Evolutionary conservation across 2,888 invertebrate genomes (phyloP).

Genomic region (Scaptomyza flava): DNA sequence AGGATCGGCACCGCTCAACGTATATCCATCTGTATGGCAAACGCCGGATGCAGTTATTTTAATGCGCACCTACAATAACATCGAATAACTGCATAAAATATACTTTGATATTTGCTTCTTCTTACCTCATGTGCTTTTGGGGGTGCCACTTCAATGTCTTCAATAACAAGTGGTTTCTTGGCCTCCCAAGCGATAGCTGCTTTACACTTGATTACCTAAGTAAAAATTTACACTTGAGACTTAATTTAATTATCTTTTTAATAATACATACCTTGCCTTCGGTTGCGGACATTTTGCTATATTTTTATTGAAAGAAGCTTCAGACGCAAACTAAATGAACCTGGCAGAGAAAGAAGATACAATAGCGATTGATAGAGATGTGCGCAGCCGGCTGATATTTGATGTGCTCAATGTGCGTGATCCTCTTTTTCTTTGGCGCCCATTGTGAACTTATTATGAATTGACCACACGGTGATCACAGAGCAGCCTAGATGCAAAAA

Average conservation of each 20-base stretch:
- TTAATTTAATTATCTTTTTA: background rate
- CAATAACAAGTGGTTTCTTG: conserved; percentile 94
- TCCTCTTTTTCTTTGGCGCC: conserved; percentile 14
- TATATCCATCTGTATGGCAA: conserved; percentile 97
- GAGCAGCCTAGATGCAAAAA: too few relatives aligned
- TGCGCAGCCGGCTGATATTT: conserved; percentile 8
- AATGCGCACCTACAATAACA: conserved; percentile 85
- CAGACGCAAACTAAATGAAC: conserved; percentile 11
- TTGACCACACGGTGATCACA: too few relatives aligned
- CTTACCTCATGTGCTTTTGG: conserved; percentile 96
- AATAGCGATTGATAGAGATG: conserved; percentile 30
- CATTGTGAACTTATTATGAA: conserved; percentile 18
- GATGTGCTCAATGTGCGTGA: background rate
- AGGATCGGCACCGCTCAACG: conserved; percentile 93
- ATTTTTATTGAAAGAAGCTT: conserved; percentile 28
- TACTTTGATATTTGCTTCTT: conserved; percentile 26
- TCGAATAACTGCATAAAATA: background rate
- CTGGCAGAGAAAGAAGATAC: conserved; percentile 8
- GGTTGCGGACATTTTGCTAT: conserved; percentile 64
- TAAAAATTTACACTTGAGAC: background rate
- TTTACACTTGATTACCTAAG: conserved; percentile 92
- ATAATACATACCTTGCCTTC: conserved; percentile 70
- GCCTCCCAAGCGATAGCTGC: conserved; percentile 99
- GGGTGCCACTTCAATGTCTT: conserved; percentile 96
- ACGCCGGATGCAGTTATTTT: conserved; percentile 92